Conservation (phyloP, 1,140 invertebrate genomes). For the Papilio polytes region DNA sequence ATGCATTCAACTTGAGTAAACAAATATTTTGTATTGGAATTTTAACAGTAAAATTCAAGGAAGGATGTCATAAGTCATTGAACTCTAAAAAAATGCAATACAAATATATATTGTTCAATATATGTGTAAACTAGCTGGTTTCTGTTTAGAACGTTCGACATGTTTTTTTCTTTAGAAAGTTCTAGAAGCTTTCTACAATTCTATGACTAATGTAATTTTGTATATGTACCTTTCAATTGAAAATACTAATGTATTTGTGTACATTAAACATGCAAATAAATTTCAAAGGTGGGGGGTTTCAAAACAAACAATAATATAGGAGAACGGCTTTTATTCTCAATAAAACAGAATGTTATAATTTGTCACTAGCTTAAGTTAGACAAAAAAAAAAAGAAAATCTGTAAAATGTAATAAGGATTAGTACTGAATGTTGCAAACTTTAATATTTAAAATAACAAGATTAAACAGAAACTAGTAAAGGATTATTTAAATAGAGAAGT, state of each 20-base stretch:
- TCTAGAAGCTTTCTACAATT: too few species aligned
- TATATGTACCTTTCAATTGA: too few species aligned
- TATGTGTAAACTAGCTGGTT: too few species aligned
- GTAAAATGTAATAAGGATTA: constrained; percentile 67
- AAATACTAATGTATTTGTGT: neutral
- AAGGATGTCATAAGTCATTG: neutral
- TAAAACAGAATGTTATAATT: constrained; percentile 83
- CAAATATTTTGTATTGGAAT: too few species aligned
- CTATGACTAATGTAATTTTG: too few species aligned
- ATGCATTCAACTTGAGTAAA: neutral
- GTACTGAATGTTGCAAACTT: constrained; percentile 59
- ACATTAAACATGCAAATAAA: constrained; percentile 19
- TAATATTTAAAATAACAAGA: constrained; percentile 51
- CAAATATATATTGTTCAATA: neutral
- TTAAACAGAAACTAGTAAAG: constrained; percentile 43
- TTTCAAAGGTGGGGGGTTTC: constrained; percentile 50
- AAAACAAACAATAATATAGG: constrained; percentile 63
- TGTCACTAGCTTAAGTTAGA: constrained; percentile 78
- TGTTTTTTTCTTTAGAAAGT: too few species aligned
- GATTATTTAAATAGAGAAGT: neutral
- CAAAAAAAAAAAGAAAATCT: constrained; percentile 62
- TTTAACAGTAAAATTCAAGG: neutral
- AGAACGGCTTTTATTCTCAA: constrained; percentile 80
- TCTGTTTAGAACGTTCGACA: too few species aligned
- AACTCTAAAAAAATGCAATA: neutral